Base-by-base conservation (phyloP, 2,888 invertebrate genomes). In the Apotomis turbidana region DNA sequence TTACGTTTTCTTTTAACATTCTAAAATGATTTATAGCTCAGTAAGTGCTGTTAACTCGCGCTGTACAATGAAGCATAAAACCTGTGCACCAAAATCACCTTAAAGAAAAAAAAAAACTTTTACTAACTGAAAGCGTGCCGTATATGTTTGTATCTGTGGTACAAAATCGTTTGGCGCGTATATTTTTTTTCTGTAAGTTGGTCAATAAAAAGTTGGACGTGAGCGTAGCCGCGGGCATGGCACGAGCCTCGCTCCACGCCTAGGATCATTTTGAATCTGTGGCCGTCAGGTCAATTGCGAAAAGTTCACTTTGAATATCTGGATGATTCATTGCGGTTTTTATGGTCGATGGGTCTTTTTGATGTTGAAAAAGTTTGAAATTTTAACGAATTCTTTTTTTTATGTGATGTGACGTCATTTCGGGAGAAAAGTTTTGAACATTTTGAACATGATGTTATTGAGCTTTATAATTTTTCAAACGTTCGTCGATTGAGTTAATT, bases 201-300 rank as follows among this genome's bases (percentile, higher is more conserved):
- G 73, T 70, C 70, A 73, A 74, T 73, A 74, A 74, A 71, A 74
- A 81, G 78, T 76, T 78, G 79, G 74, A 77, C 76, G 77, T 78
- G 66, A 66, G 77, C 76, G 74, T 75, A 73, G 88, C 88, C 88
- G 71, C 82, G 74, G 88, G 88, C 87, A 76, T 88, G 88, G 88
- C 88, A 88, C 88, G 88, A 86, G 88, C 88, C 85, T 80, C 68
- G 77, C 78, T 76, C 77, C 75, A 80, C 80, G 85, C 80, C 87
- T 87, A 87, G 88, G 83, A 85, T 85, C 83, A 79, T 81, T 79
- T 78, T 77, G 80, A 70, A 81, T 81, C 83, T 80, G 78, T 80
- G 78, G 77, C 76, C 83, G 85, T 83, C 83, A 80, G 59, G 67
- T 74, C 78, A 78, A 77, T 83, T 82, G 81, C 84, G 81, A 82